Base-by-base conservation (phyloP, 1,140 invertebrate species). In the Drosophila miranda region DNA sequence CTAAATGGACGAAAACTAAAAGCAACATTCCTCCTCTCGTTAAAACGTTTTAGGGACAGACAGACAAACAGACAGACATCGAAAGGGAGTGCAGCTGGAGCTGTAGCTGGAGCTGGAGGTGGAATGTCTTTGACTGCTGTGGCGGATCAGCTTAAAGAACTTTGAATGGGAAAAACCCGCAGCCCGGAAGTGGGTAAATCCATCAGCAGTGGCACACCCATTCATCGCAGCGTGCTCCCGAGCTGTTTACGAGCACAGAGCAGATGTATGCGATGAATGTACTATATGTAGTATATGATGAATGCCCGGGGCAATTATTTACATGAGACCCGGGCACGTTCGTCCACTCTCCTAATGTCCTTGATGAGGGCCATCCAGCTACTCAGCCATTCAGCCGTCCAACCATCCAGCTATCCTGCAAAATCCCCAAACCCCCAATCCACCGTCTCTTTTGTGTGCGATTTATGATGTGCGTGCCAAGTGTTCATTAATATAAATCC, bases 401-500 rank as follows among this genome's bases (percentile, higher is more conserved):
- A 26, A 4, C 23, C 23, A 26, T 26, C 5, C 23, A 26, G 23
- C 23, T 5, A 26, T 26, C 34, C 23, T 14, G 6, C 16, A n/a
- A n/a, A 28, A 14, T 2, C 38, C 13, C 0, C 14, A 13, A 16
- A 21, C 21, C 38, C 23, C 48, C 7, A 13, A n/a, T 19, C 53
- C n/a, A 28, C 21, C 34, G 61, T 30, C 43, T 49, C 34, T 38
- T 38, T 57, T 75, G 59, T 76, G 72, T 70, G 81, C 63, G 81
- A 86, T 84, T 84, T 84, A 86, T 86, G 81, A 84, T 84, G 81
- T 84, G 81, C 77, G 81, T 84, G 81, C 75, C 68, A 80, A 86
- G 81, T 80, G 81, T 81, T 86, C 81, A 84, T 84, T 84, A 86
- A 86, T 84, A 84, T 86, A 81, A 84, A 81, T 81, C 73, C 81